Percentiles rank a stretch among this genome's conserved stretches.
phyloP scores from a whole-genome alignment of 2,113 vertebrate genomes.

The Neopipo cinnamomea region DNA sequence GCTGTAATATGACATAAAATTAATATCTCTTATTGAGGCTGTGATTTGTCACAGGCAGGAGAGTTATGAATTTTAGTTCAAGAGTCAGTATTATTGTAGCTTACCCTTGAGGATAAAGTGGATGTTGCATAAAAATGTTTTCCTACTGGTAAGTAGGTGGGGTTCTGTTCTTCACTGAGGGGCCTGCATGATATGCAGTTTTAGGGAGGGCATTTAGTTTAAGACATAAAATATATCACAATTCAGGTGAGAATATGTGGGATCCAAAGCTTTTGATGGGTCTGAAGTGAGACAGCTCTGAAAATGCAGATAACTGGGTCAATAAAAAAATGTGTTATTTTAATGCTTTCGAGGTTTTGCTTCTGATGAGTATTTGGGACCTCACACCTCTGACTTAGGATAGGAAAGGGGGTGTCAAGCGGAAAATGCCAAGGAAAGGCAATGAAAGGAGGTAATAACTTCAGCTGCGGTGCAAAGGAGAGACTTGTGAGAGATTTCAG shows the following conservation, averaged over 20 bases:
- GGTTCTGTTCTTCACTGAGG: neutral
- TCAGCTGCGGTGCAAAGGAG: neutral
- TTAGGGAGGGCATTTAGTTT: neutral
- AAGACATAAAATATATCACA: constrained; percentile 32
- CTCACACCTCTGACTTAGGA: neutral
- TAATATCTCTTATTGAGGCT: neutral
- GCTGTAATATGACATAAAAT: constrained; percentile 16
- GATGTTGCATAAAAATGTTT: constrained; percentile 11
- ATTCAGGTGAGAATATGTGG: constrained; percentile 49
- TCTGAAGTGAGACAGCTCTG: constrained; percentile 21
- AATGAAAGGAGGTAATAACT: neutral
- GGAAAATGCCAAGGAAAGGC: neutral
- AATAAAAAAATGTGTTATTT: neutral
- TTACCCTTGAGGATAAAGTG: constrained; percentile 21
- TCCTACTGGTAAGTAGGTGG: neutral
- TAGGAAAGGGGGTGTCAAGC: neutral
- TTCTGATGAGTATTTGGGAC: neutral
- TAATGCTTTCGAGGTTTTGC: neutral
- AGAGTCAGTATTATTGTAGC: constrained; percentile 24
- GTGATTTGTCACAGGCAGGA: constrained; percentile 46
- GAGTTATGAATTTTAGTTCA: constrained; percentile 56
- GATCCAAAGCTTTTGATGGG: constrained; percentile 9
- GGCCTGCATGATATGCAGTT: neutral
- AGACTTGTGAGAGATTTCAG: neutral
- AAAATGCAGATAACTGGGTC: constrained; percentile 19